Conservation (phyloP, 1,140 invertebrate species). For the Dryas iulia region DNA sequence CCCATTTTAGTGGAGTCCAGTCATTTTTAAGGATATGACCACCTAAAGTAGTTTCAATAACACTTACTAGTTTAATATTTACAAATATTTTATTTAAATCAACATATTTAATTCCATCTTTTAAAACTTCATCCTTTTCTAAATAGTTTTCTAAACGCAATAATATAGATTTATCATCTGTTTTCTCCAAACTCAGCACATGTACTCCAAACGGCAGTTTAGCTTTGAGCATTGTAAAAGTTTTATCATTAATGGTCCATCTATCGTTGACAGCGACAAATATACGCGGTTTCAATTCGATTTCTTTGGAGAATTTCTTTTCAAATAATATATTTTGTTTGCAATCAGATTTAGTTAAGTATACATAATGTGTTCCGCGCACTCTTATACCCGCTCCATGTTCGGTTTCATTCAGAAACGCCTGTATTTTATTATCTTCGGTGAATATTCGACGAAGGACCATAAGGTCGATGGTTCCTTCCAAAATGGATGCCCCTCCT, state of each 20-base stretch:
- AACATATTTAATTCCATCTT: slow-evolving; percentile 42
- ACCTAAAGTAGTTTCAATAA: slow-evolving; percentile 84
- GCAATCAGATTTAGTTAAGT: slow-evolving; percentile 46
- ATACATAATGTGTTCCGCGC: slow-evolving; percentile 85
- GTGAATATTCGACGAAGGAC: slow-evolving; percentile 91
- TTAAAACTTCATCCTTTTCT: slow-evolving; percentile 85
- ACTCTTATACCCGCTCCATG: slow-evolving; percentile 88
- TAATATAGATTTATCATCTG: slow-evolving; percentile 84
- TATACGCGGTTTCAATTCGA: slow-evolving; percentile 38
- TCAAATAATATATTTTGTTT: slow-evolving; percentile 55
- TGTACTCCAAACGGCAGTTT: slow-evolving; percentile 89
- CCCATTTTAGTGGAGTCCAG: slow-evolving; percentile 77
- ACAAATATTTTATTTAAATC: slow-evolving; percentile 76
- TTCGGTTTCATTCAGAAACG: slow-evolving; percentile 93
- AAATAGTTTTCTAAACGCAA: slow-evolving; percentile 93
- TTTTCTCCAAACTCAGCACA: slow-evolving; percentile 92
- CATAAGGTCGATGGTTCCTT: slow-evolving; percentile 89
- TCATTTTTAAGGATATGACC: slow-evolving; percentile 83
- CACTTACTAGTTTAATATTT: slow-evolving; percentile 77
- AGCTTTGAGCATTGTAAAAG: slow-evolving; percentile 33
- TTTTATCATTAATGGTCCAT: background rate
- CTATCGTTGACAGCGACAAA: background rate
- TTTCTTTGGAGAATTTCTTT: slow-evolving; percentile 60
- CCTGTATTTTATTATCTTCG: slow-evolving; percentile 93
- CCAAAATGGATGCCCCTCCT: slow-evolving; percentile 89